Base-by-base conservation (phyloP, 1,140 invertebrate species). In the Drosophila tsacasi region DNA sequence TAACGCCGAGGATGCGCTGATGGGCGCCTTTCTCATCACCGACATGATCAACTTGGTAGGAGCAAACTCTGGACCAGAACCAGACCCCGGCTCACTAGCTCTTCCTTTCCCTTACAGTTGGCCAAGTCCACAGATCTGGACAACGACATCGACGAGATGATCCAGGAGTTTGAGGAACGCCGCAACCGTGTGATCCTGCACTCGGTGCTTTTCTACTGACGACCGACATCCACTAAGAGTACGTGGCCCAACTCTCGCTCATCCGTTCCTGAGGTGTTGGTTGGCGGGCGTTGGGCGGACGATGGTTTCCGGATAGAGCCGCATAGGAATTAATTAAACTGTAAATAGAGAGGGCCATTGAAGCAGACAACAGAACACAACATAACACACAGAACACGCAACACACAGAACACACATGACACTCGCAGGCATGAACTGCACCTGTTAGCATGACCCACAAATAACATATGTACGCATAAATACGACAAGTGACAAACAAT, bases 1-100 rank as follows among this genome's bases (percentile, higher is more conserved):
- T 94, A 99, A 99, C 94, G 98, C 99, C 72, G 99, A 99, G 94
- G 99, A 99, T 93, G 99, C 99, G 0, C 99, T 99, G n/a, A 97
- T 99, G 91, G 99, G 99, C 71, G 99, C 99, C n/a, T 99, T 99
- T 94, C 94, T 99, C 68, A 99, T 99, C 72, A 98, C 97, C 93
- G 98, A 99, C 94, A 95, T 99, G 93, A 97, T 98, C 54, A 96
- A 96, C 54, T 95, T 97, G 95, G 97, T 98, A 95, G 93, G 47
- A 13, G 2, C 21, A 0, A n/a, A n/a, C 49, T 55, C 6, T 12
- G 3, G 15, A 7, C 7, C 12, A 39, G 1, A 37, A 12, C 5
- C 3, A 23, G 9, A 12, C 6, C 17, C 17, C 21, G 10, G 10
- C 23, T 58, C 12, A 32, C 12, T 30, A 7, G 23, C 15, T 30